Conservation (phyloP, 2,888 invertebrate species). For the Gari tellinella region DNA sequence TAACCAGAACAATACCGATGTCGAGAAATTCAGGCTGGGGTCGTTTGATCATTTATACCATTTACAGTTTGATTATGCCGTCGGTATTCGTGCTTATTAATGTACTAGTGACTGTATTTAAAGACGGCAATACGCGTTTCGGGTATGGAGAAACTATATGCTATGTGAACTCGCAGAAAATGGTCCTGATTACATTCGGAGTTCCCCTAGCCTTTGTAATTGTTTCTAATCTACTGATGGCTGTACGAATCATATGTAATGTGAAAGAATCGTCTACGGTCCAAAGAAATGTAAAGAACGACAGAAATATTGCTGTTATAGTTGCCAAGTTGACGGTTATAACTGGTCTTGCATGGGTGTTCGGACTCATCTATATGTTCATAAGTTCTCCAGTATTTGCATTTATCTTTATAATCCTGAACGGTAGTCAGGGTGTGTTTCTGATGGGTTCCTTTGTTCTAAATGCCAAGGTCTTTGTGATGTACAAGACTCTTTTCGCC, state of each 20-base stretch:
- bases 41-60: too few species aligned
- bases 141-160: conserved; percentile 49
- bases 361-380: conserved; percentile 42
- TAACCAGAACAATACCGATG: too few species aligned
- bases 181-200: conserved; percentile 31
- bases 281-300: conserved; percentile 14
- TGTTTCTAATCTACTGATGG: conserved; percentile 34
- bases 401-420: conserved; percentile 41
- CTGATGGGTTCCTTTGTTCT: conserved; percentile 41
- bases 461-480: conserved; percentile 27
- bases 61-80: too few species aligned
- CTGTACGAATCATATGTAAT: conserved; percentile 14
- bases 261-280: conserved; percentile 8
- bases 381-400: conserved; percentile 22
- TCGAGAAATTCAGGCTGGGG: too few species aligned
- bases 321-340: conserved; percentile 40
- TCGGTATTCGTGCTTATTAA: too few species aligned
- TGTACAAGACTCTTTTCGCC: neutral
- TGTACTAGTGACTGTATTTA: neutral
- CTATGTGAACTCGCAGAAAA: conserved; percentile 34
- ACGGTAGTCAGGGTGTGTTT: conserved; percentile 46
- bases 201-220: conserved; percentile 35
- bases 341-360: conserved; percentile 44
- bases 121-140: neutral
- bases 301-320: conserved; percentile 27